These are phyloP conservation scores for Notiomystis cincta DNA, from an alignment of 2,113 vertebrate genomes.

Conservation along the genomic window DNA sequence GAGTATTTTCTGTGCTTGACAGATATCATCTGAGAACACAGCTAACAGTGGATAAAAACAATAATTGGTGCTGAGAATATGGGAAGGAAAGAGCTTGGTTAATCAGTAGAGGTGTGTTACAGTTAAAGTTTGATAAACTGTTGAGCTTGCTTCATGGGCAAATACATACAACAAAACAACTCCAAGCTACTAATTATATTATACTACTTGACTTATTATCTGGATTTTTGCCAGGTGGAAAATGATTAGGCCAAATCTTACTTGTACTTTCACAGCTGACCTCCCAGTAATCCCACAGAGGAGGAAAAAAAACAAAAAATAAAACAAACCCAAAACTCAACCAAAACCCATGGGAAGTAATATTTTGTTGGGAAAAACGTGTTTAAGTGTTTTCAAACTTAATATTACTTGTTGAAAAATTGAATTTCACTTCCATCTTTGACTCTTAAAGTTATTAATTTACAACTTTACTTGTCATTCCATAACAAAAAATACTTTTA, in stretches of 20 bases:
- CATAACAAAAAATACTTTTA: not conserved
- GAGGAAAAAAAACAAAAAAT: not conserved
- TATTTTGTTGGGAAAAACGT: not conserved
- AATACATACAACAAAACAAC: not conserved
- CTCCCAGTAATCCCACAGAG: conserved; percentile 5
- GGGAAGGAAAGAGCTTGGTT: not conserved
- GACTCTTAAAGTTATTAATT: not conserved
- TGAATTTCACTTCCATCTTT: not conserved
- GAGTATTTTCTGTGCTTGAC: not conserved
- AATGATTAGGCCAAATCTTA: conserved; percentile 20
- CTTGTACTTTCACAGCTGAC: conserved; percentile 45
- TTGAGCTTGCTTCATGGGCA: not conserved
- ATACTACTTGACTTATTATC: not conserved
- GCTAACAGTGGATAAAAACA: not conserved
- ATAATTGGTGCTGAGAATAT: not conserved
- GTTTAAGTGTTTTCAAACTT: not conserved
- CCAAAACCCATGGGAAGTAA: not conserved
- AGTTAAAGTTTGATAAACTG: not conserved
- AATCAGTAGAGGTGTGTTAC: not conserved
- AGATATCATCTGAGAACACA: not conserved
- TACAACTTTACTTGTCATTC: not conserved
- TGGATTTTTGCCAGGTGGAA: conserved; percentile 23
- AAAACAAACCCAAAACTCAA: not conserved
- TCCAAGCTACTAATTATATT: not conserved
- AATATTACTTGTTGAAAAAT: not conserved